Conservation (phyloP, 2,797 vertebrate species). For the Telmatherina bonti region DNA sequence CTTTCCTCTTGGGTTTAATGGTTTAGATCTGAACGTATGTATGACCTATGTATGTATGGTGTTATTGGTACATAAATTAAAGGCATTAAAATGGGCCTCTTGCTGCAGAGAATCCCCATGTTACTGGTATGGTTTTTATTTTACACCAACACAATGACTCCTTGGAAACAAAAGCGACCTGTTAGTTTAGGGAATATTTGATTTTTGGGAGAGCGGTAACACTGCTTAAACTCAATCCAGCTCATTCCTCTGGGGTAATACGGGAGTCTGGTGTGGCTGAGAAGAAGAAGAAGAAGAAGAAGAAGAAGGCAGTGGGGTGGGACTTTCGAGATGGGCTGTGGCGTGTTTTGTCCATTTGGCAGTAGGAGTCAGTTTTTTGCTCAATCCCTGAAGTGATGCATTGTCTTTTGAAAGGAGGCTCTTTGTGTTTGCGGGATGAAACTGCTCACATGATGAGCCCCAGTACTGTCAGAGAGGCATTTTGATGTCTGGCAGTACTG, state of each 20-base stretch:
- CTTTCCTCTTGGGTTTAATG: neutral
- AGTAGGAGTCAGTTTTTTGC: conserved; percentile 65
- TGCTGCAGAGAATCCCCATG: conserved; percentile 16
- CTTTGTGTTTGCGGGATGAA: conserved; percentile 68
- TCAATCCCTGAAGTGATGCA: conserved; percentile 70
- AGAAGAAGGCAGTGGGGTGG: conserved; percentile 53
- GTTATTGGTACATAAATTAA: neutral
- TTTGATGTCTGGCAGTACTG: conserved; percentile 63
- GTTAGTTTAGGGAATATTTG: conserved; percentile 44
- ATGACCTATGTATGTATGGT: neutral
- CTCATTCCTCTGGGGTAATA: conserved; percentile 41
- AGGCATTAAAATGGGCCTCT: neutral
- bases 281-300: conserved; percentile 39
- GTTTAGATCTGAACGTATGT: neutral
- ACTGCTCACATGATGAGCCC: conserved; percentile 68
- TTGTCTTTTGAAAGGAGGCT: conserved; percentile 74
- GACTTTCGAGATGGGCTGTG: conserved; percentile 60
- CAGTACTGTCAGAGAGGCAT: conserved; percentile 64
- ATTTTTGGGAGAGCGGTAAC: conserved; percentile 36
- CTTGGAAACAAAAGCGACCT: conserved; percentile 40
- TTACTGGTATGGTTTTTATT: conserved; percentile 29
- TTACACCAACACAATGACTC: conserved; percentile 34
- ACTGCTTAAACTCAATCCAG: conserved; percentile 49
- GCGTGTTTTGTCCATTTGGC: conserved; percentile 70
- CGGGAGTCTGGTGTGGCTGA: conserved; percentile 44